phyloP scores from a whole-genome alignment of 1,140 invertebrate genomes.

The Caerostris darwini region DNA sequence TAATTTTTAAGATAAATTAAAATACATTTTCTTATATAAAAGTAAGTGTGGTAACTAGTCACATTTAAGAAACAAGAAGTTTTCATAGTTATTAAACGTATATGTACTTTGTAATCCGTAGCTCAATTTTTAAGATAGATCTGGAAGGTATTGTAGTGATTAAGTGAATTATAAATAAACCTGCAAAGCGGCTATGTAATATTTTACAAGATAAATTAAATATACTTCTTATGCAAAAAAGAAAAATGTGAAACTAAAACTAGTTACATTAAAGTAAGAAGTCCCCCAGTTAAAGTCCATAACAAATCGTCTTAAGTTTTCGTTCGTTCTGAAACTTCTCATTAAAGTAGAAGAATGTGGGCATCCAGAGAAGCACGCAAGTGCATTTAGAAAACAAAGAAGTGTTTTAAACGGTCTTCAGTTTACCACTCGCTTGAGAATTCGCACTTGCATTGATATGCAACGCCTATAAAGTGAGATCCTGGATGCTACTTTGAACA shows the following conservation, averaged over 20 bases:
- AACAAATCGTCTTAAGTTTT: constrained; percentile 7
- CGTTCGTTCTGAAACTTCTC: neutral
- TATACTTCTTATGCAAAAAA: neutral
- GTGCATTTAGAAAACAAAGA: neutral
- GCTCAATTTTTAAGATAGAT: too few species aligned
- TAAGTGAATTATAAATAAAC: neutral
- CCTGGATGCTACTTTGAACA: neutral
- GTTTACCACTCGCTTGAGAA: constrained; percentile 20
- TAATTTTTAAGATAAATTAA: too few species aligned
- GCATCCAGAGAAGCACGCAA: constrained; percentile 4
- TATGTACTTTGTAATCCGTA: too few species aligned
- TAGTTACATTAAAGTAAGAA: constrained; percentile 1
- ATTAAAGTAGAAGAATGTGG: neutral
- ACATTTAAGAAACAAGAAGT: too few species aligned
- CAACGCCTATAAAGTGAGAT: neutral
- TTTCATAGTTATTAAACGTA: too few species aligned
- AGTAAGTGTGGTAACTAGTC: too few species aligned
- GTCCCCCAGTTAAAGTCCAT: neutral
- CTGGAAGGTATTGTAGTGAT: neutral
- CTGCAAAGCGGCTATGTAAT: neutral
- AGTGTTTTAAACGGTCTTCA: neutral
- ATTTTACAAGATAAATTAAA: neutral
- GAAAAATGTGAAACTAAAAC: neutral
- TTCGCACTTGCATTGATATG: constrained; percentile 14
- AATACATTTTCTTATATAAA: too few species aligned